Evolutionary conservation across 2,888 invertebrate genomes (phyloP), one percentile per base, ranked within the genome.

Genomic region (Meghimatium bilineatum): DNA sequence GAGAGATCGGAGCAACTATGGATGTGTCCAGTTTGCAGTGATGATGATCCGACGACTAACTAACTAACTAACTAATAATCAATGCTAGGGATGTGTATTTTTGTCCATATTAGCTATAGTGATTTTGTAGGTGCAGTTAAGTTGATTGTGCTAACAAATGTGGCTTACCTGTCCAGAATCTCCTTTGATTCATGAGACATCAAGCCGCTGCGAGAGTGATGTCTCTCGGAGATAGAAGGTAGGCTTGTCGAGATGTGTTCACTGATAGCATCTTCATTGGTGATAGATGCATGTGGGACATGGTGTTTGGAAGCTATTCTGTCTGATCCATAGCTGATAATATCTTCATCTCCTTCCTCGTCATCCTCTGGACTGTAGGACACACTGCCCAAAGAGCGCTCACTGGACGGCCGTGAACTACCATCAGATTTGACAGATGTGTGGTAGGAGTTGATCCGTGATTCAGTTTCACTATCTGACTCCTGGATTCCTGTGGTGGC

Each of bases 391-490:
- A 86, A 71, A 0, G 90, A 90, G 14, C 88, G 75, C 75, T 90
- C 90, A 85, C 90, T 91, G 36, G 91, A 90, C 5, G 90, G 90
- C 29, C 91, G 32, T 5, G 91, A 91, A 8, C 83, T 34, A 87
- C 89, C 56, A 86, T 83, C 83, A 88, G 90, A 87, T 90, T 91
- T 69, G 89, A 89, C 29, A 88, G 90, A 52, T 88, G 63, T 20
- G 90, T 90, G 82, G 32, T 86, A 85, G 1, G 85, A 86, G 80
- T 88, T 89, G 52, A 86, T 85, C 1, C 88, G 87, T 3, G 85
- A 86, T 60, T 86, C 86, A 20, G 81, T 86, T 67, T 86, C 82
- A 71, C 87, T 85, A 82, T 88, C 88, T 0, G 86, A 87, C 36
- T 89, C 89, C 38, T 88, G 87, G 20, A 87, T 87, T 29, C 87